Evolutionary conservation across 2,113 vertebrate species (phyloP), one percentile per base, ranked within the genome.

Genomic region (Anarrhichthys ocellatus): DNA sequence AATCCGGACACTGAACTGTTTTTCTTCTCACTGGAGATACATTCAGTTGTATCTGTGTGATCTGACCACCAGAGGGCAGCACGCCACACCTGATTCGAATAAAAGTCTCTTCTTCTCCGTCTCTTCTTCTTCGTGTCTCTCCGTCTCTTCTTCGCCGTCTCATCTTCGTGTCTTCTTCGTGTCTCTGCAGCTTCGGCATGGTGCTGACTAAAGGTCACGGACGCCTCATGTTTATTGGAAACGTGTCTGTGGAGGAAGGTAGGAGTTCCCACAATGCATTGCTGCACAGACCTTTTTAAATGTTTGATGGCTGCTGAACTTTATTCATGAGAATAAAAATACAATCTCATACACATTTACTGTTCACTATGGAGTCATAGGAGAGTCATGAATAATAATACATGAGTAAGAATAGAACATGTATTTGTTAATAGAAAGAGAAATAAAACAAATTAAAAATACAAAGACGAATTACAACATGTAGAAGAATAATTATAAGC

Each of bases 161-260:
- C 32, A 4, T 34, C 32, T 34, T 1, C 32, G 32, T 34, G 4
- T 34, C 32, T 34, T 34, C 32, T 34, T 34, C 40, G 46, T 18
- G 24, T 48, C 38, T 32, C 56, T 65, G 14, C 93, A 99, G 98
- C 83, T 93, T 99, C 66, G 97, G 97, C 1, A 96, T 99, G 85
- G 98, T 95, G 85, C 94, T 99, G 59, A 97, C 98, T 3, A 94
- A 87, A 20, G 98, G 98, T 14, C 96, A 96, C 0, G 98, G 98
- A 0, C 95, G 95, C 56, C 94, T 96, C 65, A 95, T 97, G 59
- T 94, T 98, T 36, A 73, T 96, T 72, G 98, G 98, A 62, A 98
- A 97, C 62, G 97, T 97, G 0, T 97, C 97, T 1, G 96, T 97
- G 91, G 97, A 99, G 93, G 98, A 99, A 95, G 98, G 98, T 99